These are phyloP conservation scores for Linnaemya vulpina DNA, from an alignment of 2,888 invertebrate genomes.

Conservation along the genomic window DNA sequence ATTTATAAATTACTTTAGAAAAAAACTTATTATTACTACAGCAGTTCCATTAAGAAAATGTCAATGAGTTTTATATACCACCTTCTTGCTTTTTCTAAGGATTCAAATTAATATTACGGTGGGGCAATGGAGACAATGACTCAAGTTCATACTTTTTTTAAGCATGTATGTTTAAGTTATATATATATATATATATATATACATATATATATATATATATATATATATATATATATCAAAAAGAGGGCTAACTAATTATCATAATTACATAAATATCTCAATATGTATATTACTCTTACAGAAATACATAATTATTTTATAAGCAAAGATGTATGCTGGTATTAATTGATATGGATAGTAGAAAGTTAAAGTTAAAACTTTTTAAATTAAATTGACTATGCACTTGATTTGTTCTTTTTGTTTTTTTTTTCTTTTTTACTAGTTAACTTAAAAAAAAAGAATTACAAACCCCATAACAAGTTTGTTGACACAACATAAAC, in stretches of 20 bases:
- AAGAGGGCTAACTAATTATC: constrained; percentile 59
- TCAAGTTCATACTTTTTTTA: constrained; percentile 63
- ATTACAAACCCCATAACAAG: constrained; percentile 31
- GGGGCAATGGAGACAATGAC: constrained; percentile 71
- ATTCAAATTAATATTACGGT: constrained; percentile 69
- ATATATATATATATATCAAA: constrained; percentile 13
- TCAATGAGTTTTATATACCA: constrained; percentile 61
- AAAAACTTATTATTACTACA: constrained; percentile 60
- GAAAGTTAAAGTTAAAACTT: constrained; percentile 29
- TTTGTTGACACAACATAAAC: constrained; percentile 73
- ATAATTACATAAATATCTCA: constrained; percentile 12
- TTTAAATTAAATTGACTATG: constrained; percentile 72
- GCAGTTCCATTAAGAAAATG: constrained; percentile 59
- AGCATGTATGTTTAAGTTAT: constrained; percentile 45
- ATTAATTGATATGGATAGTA: constrained; percentile 40
- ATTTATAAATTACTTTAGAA: constrained; percentile 66
- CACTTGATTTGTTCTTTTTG: constrained; percentile 67
- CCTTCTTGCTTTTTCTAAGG: constrained; percentile 60
- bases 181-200: too few relatives aligned
- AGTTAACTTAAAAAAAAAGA: constrained; percentile 18
- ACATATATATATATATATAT: too few relatives aligned
- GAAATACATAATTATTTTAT: constrained; percentile 21
- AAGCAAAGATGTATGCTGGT: constrained; percentile 17
- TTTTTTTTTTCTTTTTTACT: constrained; percentile 38
- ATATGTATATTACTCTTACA: constrained; percentile 16